Percentiles rank a stretch among this genome's conserved stretches.
These are phyloP conservation scores for Stegastes partitus DNA, from an alignment of 2,113 vertebrate genomes.

Conservation along the genomic window DNA sequence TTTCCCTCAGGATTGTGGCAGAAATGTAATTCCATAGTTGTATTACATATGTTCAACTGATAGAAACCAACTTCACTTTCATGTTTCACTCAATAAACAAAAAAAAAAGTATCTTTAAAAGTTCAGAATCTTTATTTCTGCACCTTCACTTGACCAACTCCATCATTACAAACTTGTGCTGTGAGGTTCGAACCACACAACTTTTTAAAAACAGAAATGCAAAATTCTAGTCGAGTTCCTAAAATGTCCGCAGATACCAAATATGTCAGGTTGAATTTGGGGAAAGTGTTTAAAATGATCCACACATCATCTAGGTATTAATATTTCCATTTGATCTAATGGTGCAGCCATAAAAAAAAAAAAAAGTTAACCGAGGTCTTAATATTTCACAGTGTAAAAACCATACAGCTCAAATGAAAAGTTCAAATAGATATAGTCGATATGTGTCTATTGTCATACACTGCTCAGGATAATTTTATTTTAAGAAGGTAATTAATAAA, in stretches of 20 bases:
- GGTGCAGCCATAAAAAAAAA: conserved; percentile 14
- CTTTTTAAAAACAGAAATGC: neutral
- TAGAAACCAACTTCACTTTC: too few species aligned
- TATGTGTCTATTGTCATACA: neutral
- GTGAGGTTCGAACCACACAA: neutral
- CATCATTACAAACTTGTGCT: neutral
- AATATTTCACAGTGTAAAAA: neutral
- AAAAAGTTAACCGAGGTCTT: neutral
- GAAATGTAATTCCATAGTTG: too few species aligned
- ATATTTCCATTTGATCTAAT: conserved; percentile 37
- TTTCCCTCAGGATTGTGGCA: too few species aligned
- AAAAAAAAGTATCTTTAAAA: too few species aligned
- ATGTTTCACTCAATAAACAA: too few species aligned
- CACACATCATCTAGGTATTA: conserved; percentile 4
- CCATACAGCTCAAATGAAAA: neutral
- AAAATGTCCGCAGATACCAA: neutral
- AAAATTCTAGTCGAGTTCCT: conserved; percentile 1
- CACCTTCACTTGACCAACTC: neutral
- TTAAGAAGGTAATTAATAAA: too few species aligned
- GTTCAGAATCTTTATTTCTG: too few species aligned
- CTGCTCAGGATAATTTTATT: neutral
- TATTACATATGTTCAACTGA: too few species aligned
- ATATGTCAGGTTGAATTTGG: neutral
- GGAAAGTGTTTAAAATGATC: neutral
- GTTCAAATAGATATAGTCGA: neutral